Evolutionary conservation across 2,888 invertebrate genomes (phyloP).

Genomic region (Noctua pronuba): DNA sequence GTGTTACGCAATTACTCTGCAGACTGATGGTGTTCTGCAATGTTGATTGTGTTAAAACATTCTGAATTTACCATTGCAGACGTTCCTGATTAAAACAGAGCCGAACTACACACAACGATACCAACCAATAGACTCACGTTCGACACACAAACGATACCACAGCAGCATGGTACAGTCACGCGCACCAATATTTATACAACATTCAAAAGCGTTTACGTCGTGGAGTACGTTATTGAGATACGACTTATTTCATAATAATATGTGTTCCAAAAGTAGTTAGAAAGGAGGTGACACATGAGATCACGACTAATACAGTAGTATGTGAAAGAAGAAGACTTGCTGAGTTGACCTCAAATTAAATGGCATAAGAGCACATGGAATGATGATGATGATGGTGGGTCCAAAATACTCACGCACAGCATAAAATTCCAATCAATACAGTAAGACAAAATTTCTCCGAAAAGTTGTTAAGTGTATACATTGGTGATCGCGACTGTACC

Average conservation of each 20-base stretch:
- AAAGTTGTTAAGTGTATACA: neutral
- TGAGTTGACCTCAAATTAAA: neutral
- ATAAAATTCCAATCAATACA: neutral
- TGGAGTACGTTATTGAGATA: neutral
- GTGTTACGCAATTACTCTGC: neutral
- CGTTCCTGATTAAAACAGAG: conserved; percentile 33
- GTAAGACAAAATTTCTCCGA: neutral
- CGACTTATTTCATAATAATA: neutral
- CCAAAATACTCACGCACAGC: neutral
- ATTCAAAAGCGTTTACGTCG: neutral
- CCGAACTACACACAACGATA: conserved; percentile 20
- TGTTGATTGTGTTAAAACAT: neutral
- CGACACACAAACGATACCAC: neutral
- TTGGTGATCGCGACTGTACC: neutral
- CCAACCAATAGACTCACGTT: conserved; percentile 9
- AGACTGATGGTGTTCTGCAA: conserved; percentile 9
- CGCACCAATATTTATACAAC: neutral
- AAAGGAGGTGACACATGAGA: neutral
- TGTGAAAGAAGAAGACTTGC: neutral
- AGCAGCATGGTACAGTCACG: neutral
- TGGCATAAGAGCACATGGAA: neutral
- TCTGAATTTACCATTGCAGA: conserved; percentile 6
- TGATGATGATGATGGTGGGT: neutral
- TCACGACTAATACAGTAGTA: neutral
- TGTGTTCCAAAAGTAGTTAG: neutral